These are phyloP conservation scores for Hyperoodon ampullatus DNA, from an alignment of 2,113 vertebrate species.

Conservation along the genomic window DNA sequence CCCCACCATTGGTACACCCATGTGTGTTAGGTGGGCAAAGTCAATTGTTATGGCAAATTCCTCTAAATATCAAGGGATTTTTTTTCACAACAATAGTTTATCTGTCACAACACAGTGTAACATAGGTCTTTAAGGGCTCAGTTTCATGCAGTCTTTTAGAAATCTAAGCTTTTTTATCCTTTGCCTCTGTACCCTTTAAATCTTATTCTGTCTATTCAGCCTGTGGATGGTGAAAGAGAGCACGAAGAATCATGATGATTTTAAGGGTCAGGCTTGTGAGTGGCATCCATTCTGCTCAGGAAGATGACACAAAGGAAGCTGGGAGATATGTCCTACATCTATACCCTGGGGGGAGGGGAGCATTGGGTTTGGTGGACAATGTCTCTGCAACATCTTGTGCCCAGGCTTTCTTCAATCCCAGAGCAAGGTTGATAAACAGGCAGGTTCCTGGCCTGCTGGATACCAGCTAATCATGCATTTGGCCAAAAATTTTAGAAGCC, in stretches of 20 bases:
- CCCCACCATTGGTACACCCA: fast-evolving
- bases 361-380: background rate
- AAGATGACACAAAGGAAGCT: background rate
- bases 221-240: background rate
- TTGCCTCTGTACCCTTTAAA: background rate
- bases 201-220: background rate
- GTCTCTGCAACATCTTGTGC: background rate
- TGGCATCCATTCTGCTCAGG: background rate
- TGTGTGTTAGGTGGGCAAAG: background rate
- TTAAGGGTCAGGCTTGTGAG: background rate
- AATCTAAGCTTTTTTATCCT: background rate
- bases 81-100: background rate
- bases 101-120: background rate
- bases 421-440: background rate
- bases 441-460: background rate
- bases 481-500: background rate
- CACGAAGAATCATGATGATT: background rate
- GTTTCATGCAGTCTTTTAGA: background rate
- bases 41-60: background rate
- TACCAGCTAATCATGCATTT: background rate
- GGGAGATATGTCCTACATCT: background rate
- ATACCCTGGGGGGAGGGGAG: too few species aligned
- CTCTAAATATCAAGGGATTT: background rate
- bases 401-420: background rate
- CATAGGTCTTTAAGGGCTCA: background rate